Evolutionary conservation across 2,888 invertebrate species (phyloP), one percentile per base, ranked within the genome.

Genomic region (Limnephilus lunatus): DNA sequence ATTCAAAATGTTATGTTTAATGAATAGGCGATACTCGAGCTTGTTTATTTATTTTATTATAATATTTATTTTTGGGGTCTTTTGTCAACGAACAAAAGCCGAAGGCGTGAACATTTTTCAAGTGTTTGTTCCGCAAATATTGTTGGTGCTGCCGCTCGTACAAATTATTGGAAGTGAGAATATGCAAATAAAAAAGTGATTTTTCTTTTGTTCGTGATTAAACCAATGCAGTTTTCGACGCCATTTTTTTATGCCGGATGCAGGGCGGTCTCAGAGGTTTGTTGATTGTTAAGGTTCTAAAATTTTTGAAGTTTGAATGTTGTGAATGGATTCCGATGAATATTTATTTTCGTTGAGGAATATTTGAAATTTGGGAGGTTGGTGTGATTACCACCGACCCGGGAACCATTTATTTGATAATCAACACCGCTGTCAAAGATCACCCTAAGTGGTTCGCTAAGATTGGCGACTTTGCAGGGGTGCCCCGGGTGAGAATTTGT

Each of bases 31-130:
- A n/a, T 30, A 85, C 85, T 85, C n/a, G 30, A 86, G n/a, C 14
- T 2, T 86, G 86, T 86, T 86, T 86, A 30, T 44, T 86, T 86
- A 44, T 86, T 48, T 86, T 44, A 35, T 68, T 68, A n/a, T 68
- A 68, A 31, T 85, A 85, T 86, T 86, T 86, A 44, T 86, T 86
- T 15, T 48, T 14, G 86, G 30, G 86, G 15, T 30, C 30, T 3
- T 83, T 83, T 32, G 44, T 30, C 30, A 9, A 39, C n/a, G 48
- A 86, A 86, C 86, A 86, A 86, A 85, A 86, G 86, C n/a, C 44
- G 86, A 86, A 86, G 86, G 86, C 86, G 86, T 86, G 86, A 86
- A 86, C 86, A 86, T 30, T 12, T 32, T 15, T 86, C 25, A 14
- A 86, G 86, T 39, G 86, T 86, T 86, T 86, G 35, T 86, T 48